These are phyloP conservation scores for Bhutanitis thaidina DNA, from an alignment of 2,888 invertebrate genomes.

Conservation along the genomic window DNA sequence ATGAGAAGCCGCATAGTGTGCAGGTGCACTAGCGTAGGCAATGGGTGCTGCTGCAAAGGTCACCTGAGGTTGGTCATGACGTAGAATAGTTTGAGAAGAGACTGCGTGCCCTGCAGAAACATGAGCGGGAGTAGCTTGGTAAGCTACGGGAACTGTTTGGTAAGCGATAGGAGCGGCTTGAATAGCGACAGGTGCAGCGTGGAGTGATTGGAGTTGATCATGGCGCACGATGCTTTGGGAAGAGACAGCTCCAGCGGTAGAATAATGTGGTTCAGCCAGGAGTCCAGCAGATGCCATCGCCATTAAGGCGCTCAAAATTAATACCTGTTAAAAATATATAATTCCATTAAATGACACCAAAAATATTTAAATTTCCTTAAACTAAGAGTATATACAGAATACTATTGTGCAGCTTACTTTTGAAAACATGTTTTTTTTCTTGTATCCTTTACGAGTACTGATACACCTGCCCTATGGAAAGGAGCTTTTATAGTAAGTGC, in stretches of 20 bases:
- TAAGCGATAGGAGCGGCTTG: slow-evolving; percentile 22
- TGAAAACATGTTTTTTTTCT: background rate
- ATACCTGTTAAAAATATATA: slow-evolving; percentile 34
- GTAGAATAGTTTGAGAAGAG: slow-evolving; percentile 21
- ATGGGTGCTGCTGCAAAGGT: slow-evolving; percentile 38
- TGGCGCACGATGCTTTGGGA: slow-evolving; percentile 52
- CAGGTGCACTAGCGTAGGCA: slow-evolving; percentile 29
- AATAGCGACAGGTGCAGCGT: slow-evolving; percentile 2
- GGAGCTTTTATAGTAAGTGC: background rate
- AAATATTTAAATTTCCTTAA: background rate
- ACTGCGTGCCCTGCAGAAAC: slow-evolving; percentile 19
- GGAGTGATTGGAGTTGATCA: slow-evolving; percentile 33
- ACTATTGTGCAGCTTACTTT: background rate
- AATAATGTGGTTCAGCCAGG: slow-evolving; percentile 53
- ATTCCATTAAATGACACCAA: slow-evolving; percentile 1
- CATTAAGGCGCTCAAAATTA: slow-evolving; percentile 47
- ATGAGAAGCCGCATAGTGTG: slow-evolving; percentile 32
- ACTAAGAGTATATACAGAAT: background rate
- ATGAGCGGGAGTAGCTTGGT: slow-evolving; percentile 32
- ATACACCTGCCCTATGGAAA: background rate
- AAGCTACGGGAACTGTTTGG: slow-evolving; percentile 34
- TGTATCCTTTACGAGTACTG: background rate
- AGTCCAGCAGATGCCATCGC: slow-evolving; percentile 55
- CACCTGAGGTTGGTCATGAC: slow-evolving; percentile 46
- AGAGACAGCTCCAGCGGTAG: slow-evolving; percentile 43